Percentiles rank a stretch among this genome's conserved stretches.
Evolutionary conservation across 1,140 invertebrate genomes (phyloP).

Genomic region (Megalopta genalis): DNA sequence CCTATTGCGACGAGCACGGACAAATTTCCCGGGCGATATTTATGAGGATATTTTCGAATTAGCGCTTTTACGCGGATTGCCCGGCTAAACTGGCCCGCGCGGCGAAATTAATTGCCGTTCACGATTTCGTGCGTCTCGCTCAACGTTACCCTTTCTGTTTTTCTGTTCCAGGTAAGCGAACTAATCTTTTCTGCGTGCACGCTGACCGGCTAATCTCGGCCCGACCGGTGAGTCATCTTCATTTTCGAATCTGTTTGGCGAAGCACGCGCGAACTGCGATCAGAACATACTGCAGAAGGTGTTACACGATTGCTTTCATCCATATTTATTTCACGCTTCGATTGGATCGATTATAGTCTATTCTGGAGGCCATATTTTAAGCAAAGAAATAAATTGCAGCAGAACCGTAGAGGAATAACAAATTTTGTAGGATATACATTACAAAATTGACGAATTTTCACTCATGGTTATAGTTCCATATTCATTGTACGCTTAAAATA

Average conservation of each 20-base stretch:
- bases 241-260: not conserved
- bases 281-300: too few species aligned
- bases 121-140: conserved; percentile 4
- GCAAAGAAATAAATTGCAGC: too few species aligned
- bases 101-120: conserved; percentile 15
- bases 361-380: too few species aligned
- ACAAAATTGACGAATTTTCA: too few species aligned
- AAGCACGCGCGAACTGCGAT: too few species aligned
- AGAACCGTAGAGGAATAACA: too few species aligned
- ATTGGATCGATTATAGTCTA: too few species aligned
- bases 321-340: too few species aligned
- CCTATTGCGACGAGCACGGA: conserved; percentile 22
- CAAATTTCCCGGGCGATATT: conserved; percentile 43
- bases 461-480: too few species aligned
- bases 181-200: not conserved
- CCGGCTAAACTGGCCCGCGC: not conserved
- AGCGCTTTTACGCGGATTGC: conserved; percentile 38
- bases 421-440: too few species aligned
- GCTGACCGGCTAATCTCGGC: not conserved
- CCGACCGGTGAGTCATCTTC: conserved; percentile 42
- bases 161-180: conserved; percentile 67
- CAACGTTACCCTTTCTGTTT: conserved; percentile 33
- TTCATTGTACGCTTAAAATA: too few species aligned
- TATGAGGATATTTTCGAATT: conserved; percentile 48
- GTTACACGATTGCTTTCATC: too few species aligned